Percentiles rank a stretch among this genome's conserved stretches.
phyloP scores from a whole-genome alignment of 2,113 vertebrate genomes.

The Callospermophilus lateralis region DNA sequence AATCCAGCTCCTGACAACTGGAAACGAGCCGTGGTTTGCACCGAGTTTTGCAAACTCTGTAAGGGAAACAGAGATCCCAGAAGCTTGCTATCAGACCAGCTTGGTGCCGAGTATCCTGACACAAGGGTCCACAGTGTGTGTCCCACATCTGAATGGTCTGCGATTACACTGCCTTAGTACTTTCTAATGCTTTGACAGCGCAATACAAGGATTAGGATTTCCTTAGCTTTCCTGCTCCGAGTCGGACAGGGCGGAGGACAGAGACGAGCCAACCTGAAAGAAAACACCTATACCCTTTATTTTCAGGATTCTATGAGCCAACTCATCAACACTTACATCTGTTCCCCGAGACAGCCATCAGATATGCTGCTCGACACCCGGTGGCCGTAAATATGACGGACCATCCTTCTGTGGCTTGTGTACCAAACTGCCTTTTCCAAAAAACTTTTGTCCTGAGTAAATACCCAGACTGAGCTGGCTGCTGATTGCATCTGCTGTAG shows the following conservation, averaged over 20 bases:
- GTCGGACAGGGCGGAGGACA: background rate
- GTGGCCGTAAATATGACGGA: background rate
- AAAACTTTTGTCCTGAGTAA: slow-evolving; percentile 66
- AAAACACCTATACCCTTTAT: background rate
- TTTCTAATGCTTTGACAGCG: fast-evolving
- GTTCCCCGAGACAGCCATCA: background rate
- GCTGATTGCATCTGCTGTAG: background rate
- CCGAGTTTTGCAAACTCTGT: background rate
- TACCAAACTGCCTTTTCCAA: slow-evolving; percentile 23
- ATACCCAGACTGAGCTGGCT: slow-evolving; percentile 54
- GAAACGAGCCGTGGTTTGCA: background rate
- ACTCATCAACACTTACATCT: background rate
- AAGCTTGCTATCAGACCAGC: background rate
- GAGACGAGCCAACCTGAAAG: background rate
- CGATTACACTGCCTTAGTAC: background rate
- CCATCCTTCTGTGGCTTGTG: background rate
- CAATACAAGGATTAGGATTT: background rate
- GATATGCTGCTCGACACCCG: background rate
- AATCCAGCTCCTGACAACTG: background rate
- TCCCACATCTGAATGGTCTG: too few relatives aligned
- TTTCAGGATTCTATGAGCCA: too few relatives aligned
- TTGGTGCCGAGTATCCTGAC: background rate
- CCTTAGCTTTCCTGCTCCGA: background rate
- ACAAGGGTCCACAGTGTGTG: fast-evolving
- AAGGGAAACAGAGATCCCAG: background rate